Evolutionary conservation across 2,888 invertebrate species (phyloP).

Genomic region (Lithophane socia): DNA sequence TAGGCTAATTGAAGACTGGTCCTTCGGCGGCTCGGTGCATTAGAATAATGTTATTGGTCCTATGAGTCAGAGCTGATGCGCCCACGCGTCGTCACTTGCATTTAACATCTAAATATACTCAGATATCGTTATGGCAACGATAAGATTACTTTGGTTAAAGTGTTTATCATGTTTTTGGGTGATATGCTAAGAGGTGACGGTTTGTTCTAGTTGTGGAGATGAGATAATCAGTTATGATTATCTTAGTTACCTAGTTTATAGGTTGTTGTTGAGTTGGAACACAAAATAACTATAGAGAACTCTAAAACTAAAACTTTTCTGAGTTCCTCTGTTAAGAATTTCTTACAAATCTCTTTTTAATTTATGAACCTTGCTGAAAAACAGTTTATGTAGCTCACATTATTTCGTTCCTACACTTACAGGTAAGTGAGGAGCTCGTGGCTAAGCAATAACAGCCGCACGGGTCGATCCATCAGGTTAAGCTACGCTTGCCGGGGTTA

Average conservation of each 20-base stretch:
- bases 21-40: constrained; percentile 59
- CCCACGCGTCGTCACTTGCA: constrained; percentile 71
- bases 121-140: constrained; percentile 63
- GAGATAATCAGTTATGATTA: constrained; percentile 45
- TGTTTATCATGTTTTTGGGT: constrained; percentile 51
- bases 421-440: not conserved
- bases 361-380: not conserved
- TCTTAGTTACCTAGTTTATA: constrained; percentile 8
- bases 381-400: not conserved
- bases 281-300: constrained; percentile 17
- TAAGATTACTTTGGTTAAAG: constrained; percentile 53
- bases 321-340: not conserved
- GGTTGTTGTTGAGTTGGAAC: constrained; percentile 37
- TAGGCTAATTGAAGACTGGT: constrained; percentile 71
- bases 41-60: constrained; percentile 68
- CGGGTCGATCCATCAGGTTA: too few relatives aligned
- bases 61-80: constrained; percentile 72
- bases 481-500: too few relatives aligned
- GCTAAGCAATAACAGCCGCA: too few relatives aligned
- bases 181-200: constrained; percentile 32
- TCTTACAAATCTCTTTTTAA: not conserved
- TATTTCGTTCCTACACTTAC: not conserved
- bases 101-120: constrained; percentile 66
- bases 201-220: constrained; percentile 42
- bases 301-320: not conserved